These are phyloP conservation scores for Achroia grisella DNA, from an alignment of 1,140 invertebrate genomes.

Conservation along the genomic window DNA sequence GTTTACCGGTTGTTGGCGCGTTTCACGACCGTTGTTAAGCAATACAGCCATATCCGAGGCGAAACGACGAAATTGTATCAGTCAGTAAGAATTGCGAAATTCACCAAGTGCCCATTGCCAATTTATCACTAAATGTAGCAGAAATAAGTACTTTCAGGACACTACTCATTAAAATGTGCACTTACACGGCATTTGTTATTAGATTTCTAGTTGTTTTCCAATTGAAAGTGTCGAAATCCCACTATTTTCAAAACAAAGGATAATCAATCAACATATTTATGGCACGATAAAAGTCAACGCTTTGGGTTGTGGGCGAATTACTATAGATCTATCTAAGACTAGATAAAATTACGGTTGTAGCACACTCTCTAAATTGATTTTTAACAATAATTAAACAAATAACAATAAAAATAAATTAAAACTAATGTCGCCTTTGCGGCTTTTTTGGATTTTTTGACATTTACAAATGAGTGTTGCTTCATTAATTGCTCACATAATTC, in stretches of 20 bases:
- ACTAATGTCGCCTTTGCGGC: slow-evolving; percentile 51
- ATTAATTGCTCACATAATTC: slow-evolving; percentile 62
- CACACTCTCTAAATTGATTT: slow-evolving; percentile 31
- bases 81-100: slow-evolving; percentile 2
- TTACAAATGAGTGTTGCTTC: slow-evolving; percentile 68
- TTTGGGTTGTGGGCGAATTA: slow-evolving; percentile 27
- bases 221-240: slow-evolving; percentile 12
- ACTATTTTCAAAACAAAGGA: slow-evolving; percentile 51
- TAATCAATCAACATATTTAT: slow-evolving; percentile 55
- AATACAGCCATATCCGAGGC: slow-evolving; percentile 9
- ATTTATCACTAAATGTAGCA: neutral
- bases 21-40: slow-evolving; percentile 8
- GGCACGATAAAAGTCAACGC: slow-evolving; percentile 49
- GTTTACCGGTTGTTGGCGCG: slow-evolving; percentile 3
- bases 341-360: slow-evolving; percentile 48
- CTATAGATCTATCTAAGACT: slow-evolving; percentile 46
- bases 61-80: neutral
- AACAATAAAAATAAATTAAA: slow-evolving; percentile 65
- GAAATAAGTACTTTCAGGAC: too few relatives aligned
- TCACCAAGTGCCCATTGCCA: neutral
- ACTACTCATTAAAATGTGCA: too few relatives aligned
- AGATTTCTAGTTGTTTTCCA: neutral
- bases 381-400: slow-evolving; percentile 61
- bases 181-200: too few relatives aligned
- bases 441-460: slow-evolving; percentile 63